These are phyloP conservation scores for Coleophora flavipennella DNA, from an alignment of 2,888 invertebrate species.

Conservation along the genomic window DNA sequence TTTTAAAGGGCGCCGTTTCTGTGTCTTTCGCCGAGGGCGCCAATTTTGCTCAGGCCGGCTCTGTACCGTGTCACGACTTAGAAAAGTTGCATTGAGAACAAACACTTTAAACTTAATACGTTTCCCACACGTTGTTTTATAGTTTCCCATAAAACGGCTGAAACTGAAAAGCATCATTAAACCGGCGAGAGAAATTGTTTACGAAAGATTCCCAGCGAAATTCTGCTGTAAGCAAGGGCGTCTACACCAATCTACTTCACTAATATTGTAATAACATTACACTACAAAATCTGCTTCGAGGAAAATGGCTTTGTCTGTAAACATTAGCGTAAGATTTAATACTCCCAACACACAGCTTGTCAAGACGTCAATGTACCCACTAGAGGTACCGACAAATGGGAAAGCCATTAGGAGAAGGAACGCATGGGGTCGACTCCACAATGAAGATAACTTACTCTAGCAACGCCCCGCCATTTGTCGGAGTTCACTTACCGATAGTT, in stretches of 20 bases:
- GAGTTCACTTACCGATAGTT: neutral
- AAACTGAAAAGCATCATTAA: neutral
- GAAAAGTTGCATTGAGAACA: no score
- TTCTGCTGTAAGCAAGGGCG: neutral
- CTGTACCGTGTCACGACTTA: no score
- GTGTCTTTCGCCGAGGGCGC: no score
- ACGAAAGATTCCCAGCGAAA: neutral
- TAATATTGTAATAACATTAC: conserved; percentile 21
- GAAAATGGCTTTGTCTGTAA: conserved; percentile 34
- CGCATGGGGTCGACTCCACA: neutral
- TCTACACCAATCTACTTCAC: conserved; percentile 1
- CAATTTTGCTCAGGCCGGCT: no score
- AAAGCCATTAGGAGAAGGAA: conserved; percentile 29
- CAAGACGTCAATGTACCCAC: conserved; percentile 19
- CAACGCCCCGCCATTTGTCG: neutral
- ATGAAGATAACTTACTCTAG: neutral
- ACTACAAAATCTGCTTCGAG: conserved; percentile 23
- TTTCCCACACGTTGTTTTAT: no score
- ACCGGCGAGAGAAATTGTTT: neutral
- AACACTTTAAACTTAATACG: no score
- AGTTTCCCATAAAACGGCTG: no score
- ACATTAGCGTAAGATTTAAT: conserved; percentile 27
- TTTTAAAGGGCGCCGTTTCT: no score
- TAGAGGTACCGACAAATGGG: conserved; percentile 25
- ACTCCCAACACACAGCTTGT: conserved; percentile 18